Conservation (phyloP, 2,797 vertebrate genomes). For the Erpetoichthys calabaricus region DNA sequence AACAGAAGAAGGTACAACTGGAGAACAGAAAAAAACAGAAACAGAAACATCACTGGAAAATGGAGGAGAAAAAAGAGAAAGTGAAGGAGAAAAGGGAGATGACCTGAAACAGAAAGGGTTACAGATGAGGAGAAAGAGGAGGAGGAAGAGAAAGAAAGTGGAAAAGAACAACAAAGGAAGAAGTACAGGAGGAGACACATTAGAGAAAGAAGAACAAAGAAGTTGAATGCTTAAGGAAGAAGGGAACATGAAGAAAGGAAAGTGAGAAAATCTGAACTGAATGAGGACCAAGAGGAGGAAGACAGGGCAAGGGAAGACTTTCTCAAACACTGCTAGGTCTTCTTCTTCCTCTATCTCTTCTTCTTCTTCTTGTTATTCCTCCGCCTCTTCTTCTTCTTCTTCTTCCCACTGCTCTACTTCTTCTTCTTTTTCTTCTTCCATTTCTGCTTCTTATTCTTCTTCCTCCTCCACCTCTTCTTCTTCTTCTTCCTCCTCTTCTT, state of each 20-base stretch:
- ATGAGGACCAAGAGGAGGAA: too few relatives aligned
- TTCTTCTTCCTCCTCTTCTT: background rate
- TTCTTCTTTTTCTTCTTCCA: slow-evolving; percentile 3
- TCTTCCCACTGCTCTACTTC: background rate
- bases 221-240: slow-evolving; percentile 10
- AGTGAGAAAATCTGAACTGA: too few relatives aligned
- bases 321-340: too few relatives aligned
- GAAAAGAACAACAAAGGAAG: slow-evolving; percentile 6
- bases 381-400: too few relatives aligned
- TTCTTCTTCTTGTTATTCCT: too few relatives aligned
- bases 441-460: background rate
- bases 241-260: background rate
- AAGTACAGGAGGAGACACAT: background rate
- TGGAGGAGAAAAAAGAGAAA: background rate
- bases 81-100: background rate
- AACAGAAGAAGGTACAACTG: background rate
- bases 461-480: background rate
- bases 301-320: too few relatives aligned
- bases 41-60: background rate
- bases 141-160: background rate
- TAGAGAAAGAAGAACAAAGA: slow-evolving; percentile 7
- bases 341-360: too few relatives aligned
- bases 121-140: background rate
- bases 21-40: background rate
- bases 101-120: background rate